Base-by-base conservation (phyloP, 2,888 invertebrate genomes). In the Erebia aethiops region DNA sequence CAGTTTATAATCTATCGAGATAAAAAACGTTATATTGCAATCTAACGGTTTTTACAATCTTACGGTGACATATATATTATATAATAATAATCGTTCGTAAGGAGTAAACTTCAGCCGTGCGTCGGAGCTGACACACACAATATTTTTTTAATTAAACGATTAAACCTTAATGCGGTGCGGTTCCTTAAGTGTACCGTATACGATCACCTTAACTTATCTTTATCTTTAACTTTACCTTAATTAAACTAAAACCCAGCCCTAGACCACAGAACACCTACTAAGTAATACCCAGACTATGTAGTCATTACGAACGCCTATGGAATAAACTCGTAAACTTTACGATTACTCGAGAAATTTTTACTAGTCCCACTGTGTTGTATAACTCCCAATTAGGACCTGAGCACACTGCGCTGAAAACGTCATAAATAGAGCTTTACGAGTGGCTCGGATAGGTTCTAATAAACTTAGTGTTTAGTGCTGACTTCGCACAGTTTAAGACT, bases 391-490 rank as follows among this genome's bases (percentile, higher is more conserved):
- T 89, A 89, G 87, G 82, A 77, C 81, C 63, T 73, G 80, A 80
- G 80, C 80, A 83, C 81, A 80, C 79, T 79, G 81, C 77, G 76
- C 78, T 77, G 80, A 77, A 82, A 82, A 81, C 77, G 79, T 81
- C 85, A 84, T 87, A 87, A 87, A 87, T 83, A 75, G 81, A 76
- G 76, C 78, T 80, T 87, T 89, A 89, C 82, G 86, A 84, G 80
- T 78, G 77, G 79, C 79, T 79, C 81, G 80, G 82, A 82, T 84
- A 81, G 82, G 82, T 77, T 81, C 83, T 81, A 85, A 87, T 88
- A 88, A 88, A 87, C 78, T 80, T 77, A 66, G 77, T 78, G 80
- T 84, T 84, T 85, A 86, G 82, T 82, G 82, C 77, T 78, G 80
- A 83, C 81, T 86, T 84, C 80, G 79, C 84, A 80, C 83, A 77